These are phyloP conservation scores for Aphyosemion australe DNA, from an alignment of 2,113 vertebrate species.

Conservation along the genomic window DNA sequence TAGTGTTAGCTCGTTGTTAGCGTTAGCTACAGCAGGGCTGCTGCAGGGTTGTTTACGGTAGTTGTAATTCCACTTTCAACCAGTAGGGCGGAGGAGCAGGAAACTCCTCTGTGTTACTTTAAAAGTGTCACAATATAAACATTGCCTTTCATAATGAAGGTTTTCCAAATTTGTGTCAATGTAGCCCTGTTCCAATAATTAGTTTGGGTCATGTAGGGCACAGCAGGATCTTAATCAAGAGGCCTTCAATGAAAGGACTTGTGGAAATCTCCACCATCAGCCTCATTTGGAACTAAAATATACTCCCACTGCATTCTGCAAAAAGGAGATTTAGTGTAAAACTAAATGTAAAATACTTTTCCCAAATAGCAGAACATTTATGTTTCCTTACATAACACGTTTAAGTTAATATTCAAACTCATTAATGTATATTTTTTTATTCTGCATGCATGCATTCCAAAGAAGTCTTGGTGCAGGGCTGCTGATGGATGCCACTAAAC, in stretches of 20 bases:
- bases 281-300: background rate
- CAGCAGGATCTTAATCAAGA: too few relatives aligned
- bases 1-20: too few relatives aligned
- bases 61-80: too few relatives aligned
- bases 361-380: background rate
- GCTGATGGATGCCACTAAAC: constrained; percentile 48
- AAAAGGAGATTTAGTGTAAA: background rate
- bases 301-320: background rate
- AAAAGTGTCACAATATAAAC: too few relatives aligned
- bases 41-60: too few relatives aligned
- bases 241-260: background rate
- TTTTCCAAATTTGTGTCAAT: too few relatives aligned
- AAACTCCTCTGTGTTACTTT: too few relatives aligned
- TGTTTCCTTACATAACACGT: background rate
- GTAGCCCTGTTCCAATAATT: too few relatives aligned
- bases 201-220: too few relatives aligned
- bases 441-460: constrained; percentile 5
- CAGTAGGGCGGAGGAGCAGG: too few relatives aligned
- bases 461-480: constrained; percentile 12
- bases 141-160: too few relatives aligned
- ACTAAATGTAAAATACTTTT: background rate
- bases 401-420: constrained; percentile 4
- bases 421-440: constrained; percentile 20
- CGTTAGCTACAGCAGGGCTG: too few relatives aligned
- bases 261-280: background rate